Evolutionary conservation across 2,113 vertebrate species (phyloP).

Genomic region (Aegithalos caudatus): DNA sequence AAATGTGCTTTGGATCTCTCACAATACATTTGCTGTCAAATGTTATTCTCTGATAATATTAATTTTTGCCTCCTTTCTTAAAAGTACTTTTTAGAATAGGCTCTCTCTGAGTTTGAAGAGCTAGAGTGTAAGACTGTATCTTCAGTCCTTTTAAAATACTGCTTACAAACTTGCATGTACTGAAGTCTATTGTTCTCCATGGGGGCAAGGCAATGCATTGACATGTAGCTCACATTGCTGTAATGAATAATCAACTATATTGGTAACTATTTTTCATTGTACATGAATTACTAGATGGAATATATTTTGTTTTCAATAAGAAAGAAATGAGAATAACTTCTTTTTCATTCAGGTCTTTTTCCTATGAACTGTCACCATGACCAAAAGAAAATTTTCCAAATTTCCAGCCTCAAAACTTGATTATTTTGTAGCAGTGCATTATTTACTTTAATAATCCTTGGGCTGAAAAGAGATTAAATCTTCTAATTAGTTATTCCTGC

Average conservation of each 20-base stretch:
- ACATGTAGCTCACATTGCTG: background rate
- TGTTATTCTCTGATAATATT: constrained; percentile 11
- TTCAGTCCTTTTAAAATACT: background rate
- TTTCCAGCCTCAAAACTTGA: background rate
- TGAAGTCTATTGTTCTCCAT: background rate
- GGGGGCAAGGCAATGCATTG: background rate
- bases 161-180: background rate
- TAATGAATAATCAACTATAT: background rate
- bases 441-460: background rate
- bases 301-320: background rate
- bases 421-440: background rate
- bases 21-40: constrained; percentile 22
- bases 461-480: background rate
- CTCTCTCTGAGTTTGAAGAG: background rate
- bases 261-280: background rate
- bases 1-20: constrained; percentile 52
- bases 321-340: background rate
- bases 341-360: background rate
- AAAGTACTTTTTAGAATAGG: background rate
- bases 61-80: constrained; percentile 14
- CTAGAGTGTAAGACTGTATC: background rate
- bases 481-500: background rate
- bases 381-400: background rate
- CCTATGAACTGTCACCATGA: background rate
- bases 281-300: background rate